Evolutionary conservation across 1,140 invertebrate genomes (phyloP), one percentile per base, ranked within the genome.

Genomic region (Pteromalus puparum): DNA sequence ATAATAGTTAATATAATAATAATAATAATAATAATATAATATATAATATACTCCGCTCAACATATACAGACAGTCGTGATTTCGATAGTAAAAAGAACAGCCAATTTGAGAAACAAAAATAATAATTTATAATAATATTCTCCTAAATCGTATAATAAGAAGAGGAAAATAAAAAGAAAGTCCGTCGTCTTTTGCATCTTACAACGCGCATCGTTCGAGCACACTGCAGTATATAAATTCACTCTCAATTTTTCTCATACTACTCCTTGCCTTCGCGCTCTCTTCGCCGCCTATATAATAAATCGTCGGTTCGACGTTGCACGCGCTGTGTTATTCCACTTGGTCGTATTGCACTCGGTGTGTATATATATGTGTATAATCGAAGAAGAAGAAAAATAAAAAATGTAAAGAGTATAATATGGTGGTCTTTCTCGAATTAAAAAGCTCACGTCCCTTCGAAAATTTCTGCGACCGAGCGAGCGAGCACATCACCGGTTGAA

Each of bases 21-120:
- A 65, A 61, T 73, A 75, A n/a, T n/a, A n/a, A n/a, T 75, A 75
- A 75, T 74, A 65, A 82, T 42, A 61, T 48, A 70, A 73, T 73
- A 73, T 48, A 80, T 80, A 61, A 65, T 82, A 77, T 76, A 78
- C 76, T 21, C 42, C 83, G 81, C 70, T 84, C 72, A 84, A 84
- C 77, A 85, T 81, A 61, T 81, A 85, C 83, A 77, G 68, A 85
- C 34, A 82, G 73, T 85, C 75, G 30, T 82, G 84, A 85, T 85
- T 82, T 85, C 65, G 80, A 85, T 79, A 85, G 65, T 34, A 79
- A 85, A 85, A 82, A 15, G 46, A 85, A 85, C 84, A 85, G 84
- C 84, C 79, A 85, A 82, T 78, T 85, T 78, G 74, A 34, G 30
- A 85, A 82, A 82, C 76, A 38, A 85, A 82, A 85, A 74, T 82